phyloP scores from a whole-genome alignment of 2,888 invertebrate species.

The Bugula neritina region DNA sequence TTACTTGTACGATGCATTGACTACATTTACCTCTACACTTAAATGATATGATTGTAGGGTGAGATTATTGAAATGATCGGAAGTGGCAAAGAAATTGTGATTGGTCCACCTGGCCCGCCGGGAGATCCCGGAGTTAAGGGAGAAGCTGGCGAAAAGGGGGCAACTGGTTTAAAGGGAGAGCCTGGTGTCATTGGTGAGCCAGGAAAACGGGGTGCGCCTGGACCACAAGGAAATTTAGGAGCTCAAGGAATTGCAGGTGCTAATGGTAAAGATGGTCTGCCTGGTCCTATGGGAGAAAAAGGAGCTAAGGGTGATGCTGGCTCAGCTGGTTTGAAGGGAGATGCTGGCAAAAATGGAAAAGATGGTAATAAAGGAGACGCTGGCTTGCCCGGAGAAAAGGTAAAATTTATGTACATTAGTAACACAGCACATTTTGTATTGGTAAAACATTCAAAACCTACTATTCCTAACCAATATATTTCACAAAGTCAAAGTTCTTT shows the following conservation, averaged over 20 bases:
- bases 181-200: neutral
- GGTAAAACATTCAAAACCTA: no score
- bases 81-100: neutral
- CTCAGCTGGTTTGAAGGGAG: neutral
- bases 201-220: neutral
- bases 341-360: neutral
- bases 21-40: neutral
- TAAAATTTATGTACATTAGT: no score
- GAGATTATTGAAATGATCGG: neutral
- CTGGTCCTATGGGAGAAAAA: neutral
- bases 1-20: neutral
- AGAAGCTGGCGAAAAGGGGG: neutral
- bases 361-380: neutral
- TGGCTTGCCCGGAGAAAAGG: neutral
- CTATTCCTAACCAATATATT: no score
- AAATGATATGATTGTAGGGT: neutral
- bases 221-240: neutral
- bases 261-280: neutral
- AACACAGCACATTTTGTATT: no score
- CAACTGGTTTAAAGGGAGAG: slow-evolving; percentile 2
- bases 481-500: no score
- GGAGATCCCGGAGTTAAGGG: neutral
- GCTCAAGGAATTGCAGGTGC: neutral
- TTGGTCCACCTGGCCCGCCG: slow-evolving; percentile 11
- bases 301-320: slow-evolving; percentile 13